Conservation (phyloP, 2,113 vertebrate species). For the Hyperopisus bebe region DNA sequence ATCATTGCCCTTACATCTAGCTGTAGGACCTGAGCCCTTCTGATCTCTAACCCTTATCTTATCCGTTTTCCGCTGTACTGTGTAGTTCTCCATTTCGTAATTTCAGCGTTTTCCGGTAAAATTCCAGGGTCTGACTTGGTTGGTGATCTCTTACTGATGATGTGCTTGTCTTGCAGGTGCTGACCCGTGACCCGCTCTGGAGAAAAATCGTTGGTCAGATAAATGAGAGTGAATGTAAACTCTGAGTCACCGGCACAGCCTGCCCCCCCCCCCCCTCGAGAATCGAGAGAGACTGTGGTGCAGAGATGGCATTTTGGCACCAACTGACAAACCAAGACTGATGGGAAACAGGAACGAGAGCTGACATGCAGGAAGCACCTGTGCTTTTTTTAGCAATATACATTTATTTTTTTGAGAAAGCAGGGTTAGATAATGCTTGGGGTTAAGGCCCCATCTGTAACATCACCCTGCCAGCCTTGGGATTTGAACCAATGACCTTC, state of each 20-base stretch:
- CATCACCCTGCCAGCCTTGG: background rate
- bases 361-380: background rate
- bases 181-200: background rate
- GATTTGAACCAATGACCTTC: background rate
- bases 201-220: background rate
- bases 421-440: background rate
- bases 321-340: background rate
- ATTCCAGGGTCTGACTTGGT: background rate
- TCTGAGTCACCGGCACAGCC: background rate
- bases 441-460: background rate
- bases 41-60: background rate
- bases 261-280: background rate
- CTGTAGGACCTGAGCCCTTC: background rate
- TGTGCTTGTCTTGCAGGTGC: background rate
- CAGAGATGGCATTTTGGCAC: background rate
- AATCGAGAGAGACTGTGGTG: background rate
- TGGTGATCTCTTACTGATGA: background rate
- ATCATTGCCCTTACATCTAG: background rate
- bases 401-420: background rate
- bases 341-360: background rate
- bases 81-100: background rate
- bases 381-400: background rate
- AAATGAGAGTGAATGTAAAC: background rate
- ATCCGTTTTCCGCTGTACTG: background rate
- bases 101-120: background rate